phyloP scores from a whole-genome alignment of 2,113 vertebrate species.

The human (Homo sapiens) region GRCh38 chr5:31982001-31982500 shows the following conservation, averaged over 20 bases:
- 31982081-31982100: background rate
- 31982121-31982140: accelerated
- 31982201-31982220: background rate
- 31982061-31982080: background rate
- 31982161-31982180: background rate
- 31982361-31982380: background rate
- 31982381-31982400: background rate
- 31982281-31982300: accelerated
- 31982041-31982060: background rate
- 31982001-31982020: background rate
- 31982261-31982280: no score
- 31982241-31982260: background rate
- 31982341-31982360: background rate
- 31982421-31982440: background rate
- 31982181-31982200: background rate
- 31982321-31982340: background rate
- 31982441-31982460: background rate
- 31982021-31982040: background rate
- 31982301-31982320: background rate
- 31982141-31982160: background rate
- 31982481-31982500: background rate
- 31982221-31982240: background rate
- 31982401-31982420: background rate
- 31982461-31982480: background rate
- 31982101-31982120: background rate